Percentiles rank a stretch among this genome's conserved stretches.
Conservation (phyloP, 2,113 vertebrate species). For the Cebus imitator region DNA sequence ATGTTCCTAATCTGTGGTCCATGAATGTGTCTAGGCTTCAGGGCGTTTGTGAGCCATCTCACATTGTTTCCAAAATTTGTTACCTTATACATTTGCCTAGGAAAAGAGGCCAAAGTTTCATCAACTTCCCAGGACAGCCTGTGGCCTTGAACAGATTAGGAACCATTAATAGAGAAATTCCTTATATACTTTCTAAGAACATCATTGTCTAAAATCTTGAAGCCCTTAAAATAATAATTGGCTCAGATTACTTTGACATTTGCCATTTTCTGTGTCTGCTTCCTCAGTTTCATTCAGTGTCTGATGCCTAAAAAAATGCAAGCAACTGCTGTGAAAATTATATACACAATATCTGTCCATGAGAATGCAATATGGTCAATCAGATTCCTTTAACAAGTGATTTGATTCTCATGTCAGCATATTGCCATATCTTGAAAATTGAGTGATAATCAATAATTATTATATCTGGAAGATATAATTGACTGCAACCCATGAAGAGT, state of each 20-base stretch:
- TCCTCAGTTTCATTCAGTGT: neutral
- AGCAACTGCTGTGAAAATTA: neutral
- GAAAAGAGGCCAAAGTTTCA: neutral
- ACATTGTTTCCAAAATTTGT: neutral
- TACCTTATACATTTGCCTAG: neutral
- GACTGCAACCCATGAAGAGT: neutral
- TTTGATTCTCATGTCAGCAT: neutral
- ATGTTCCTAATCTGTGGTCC: neutral
- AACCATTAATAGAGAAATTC: neutral
- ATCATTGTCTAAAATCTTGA: neutral
- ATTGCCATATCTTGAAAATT: neutral
- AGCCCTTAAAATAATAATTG: neutral
- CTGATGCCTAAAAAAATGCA: neutral
- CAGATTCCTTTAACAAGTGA: neutral
- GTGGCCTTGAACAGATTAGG: neutral
- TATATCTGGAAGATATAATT: neutral
- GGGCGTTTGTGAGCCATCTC: neutral
- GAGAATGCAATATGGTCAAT: neutral
- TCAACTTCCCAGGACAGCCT: neutral
- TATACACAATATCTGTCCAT: neutral
- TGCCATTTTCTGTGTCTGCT: neutral
- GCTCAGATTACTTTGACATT: neutral
- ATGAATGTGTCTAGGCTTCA: neutral
- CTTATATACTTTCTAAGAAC: neutral
- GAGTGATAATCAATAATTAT: neutral